Percentiles rank a stretch among this genome's conserved stretches.
These are phyloP conservation scores for Vulpes vulpes DNA, from an alignment of 2,113 vertebrate species.

Conservation along the genomic window DNA sequence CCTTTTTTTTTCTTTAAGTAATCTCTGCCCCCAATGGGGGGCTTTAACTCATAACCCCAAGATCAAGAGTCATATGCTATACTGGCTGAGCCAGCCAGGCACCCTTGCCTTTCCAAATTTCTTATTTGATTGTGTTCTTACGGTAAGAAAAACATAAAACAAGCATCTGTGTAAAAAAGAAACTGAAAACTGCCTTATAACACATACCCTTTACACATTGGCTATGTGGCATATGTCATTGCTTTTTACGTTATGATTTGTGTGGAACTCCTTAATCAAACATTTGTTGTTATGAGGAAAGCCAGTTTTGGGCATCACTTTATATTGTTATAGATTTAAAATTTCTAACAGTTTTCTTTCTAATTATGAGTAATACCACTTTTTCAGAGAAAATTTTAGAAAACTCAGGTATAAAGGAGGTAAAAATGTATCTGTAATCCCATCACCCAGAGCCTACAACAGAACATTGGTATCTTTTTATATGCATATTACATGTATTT, in stretches of 20 bases:
- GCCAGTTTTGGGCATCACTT: not conserved
- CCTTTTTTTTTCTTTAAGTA: not conserved
- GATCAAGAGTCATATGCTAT: not conserved
- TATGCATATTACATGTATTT: not conserved
- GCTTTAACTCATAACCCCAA: not conserved
- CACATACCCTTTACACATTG: not conserved
- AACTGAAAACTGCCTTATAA: not conserved
- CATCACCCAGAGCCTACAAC: not conserved
- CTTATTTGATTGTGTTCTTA: not conserved
- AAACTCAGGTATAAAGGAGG: constrained; percentile 41
- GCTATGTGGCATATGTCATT: not conserved
- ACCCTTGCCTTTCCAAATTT: not conserved
- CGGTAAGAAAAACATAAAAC: not conserved
- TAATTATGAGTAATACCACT: not conserved
- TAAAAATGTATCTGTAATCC: constrained; percentile 29
- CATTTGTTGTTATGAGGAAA: not conserved
- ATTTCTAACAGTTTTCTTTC: constrained; percentile 37
- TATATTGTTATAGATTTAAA: not conserved
- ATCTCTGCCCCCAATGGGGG: not conserved
- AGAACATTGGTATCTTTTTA: not conserved
- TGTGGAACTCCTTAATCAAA: constrained; percentile 16
- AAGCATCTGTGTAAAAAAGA: constrained; percentile 25
- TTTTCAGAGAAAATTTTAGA: constrained; percentile 45
- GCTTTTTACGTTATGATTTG: constrained; percentile 16
- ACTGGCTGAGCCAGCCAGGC: not conserved